These are phyloP conservation scores for Vanessa tameamea DNA, from an alignment of 1,140 invertebrate genomes.

Conservation along the genomic window DNA sequence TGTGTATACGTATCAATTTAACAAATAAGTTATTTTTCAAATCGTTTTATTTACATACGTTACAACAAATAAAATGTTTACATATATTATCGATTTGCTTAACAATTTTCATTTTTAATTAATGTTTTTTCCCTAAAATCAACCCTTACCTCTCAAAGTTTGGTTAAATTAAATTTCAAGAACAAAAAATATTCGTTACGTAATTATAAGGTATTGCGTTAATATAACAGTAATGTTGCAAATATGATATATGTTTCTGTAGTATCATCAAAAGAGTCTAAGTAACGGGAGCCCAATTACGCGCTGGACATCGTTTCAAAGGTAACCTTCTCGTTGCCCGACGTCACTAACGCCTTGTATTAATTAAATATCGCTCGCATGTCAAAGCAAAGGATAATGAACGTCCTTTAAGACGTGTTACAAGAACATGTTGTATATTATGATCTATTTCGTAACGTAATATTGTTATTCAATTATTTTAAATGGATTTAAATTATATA, in stretches of 20 bases:
- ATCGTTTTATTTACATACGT: too few species aligned
- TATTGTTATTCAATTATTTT: slow-evolving; percentile 5
- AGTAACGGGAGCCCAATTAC: slow-evolving; percentile 54
- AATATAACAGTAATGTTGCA: neutral
- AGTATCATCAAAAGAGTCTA: slow-evolving; percentile 24
- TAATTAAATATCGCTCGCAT: slow-evolving; percentile 63
- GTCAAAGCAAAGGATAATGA: slow-evolving; percentile 67
- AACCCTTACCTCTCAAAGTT: too few species aligned
- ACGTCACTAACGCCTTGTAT: slow-evolving; percentile 44
- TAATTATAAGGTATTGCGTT: neutral
- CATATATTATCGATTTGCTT: too few species aligned
- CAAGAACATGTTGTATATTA: slow-evolving; percentile 29
- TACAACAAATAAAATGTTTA: too few species aligned
- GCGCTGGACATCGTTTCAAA: slow-evolving; percentile 62
- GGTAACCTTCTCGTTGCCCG: slow-evolving; percentile 41
- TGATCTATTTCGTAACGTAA: slow-evolving; percentile 27
- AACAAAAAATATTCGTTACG: too few species aligned
- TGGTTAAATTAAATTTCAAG: too few species aligned
- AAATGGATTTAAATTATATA: neutral
- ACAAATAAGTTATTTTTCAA: too few species aligned
- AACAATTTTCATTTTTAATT: too few species aligned
- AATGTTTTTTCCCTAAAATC: too few species aligned
- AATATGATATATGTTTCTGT: neutral
- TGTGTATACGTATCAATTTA: too few species aligned
- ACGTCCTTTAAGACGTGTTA: slow-evolving; percentile 50